phyloP scores from a whole-genome alignment of 2,113 vertebrate genomes.

The Eleginops maclovinus region DNA sequence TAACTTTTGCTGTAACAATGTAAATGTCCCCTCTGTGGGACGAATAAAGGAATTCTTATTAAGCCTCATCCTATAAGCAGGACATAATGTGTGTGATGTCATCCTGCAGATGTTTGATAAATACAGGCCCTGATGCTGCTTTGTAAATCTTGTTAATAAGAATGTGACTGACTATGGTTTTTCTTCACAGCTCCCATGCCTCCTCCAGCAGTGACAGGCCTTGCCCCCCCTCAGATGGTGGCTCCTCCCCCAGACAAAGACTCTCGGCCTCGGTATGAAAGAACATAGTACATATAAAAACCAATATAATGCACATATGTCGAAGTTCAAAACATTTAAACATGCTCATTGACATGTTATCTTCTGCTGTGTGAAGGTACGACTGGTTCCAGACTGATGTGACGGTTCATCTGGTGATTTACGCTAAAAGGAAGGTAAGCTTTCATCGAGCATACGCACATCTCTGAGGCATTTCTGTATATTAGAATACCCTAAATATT shows the following conservation, averaged over 20 bases:
- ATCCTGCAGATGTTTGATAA: too few species aligned
- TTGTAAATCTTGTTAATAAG: too few species aligned
- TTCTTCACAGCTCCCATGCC: conserved; percentile 60
- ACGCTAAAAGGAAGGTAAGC: conserved; percentile 88
- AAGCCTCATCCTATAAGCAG: too few species aligned
- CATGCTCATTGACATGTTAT: neutral
- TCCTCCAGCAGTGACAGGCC: conserved; percentile 43
- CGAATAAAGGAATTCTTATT: too few species aligned
- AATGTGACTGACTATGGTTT: neutral
- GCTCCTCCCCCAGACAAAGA: conserved; percentile 71
- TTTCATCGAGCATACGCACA: neutral
- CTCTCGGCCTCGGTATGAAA: conserved; percentile 75
- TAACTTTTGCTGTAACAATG: too few species aligned
- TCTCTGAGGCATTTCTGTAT: too few species aligned
- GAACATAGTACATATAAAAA: neutral
- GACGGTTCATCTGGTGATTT: conserved; percentile 88
- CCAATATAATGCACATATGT: neutral
- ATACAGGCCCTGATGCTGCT: too few species aligned
- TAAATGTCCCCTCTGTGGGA: too few species aligned
- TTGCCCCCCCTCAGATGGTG: conserved; percentile 17
- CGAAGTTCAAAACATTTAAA: neutral
- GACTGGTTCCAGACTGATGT: conserved; percentile 97
- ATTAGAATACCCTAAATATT: too few species aligned
- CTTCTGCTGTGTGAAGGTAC: conserved; percentile 81
- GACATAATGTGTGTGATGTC: too few species aligned